Evolutionary conservation across 37 sponge, comb jelly and placozoan species (phyloP), one percentile per base, ranked within the genome.

Genomic region (Ephydatia muelleri): DNA sequence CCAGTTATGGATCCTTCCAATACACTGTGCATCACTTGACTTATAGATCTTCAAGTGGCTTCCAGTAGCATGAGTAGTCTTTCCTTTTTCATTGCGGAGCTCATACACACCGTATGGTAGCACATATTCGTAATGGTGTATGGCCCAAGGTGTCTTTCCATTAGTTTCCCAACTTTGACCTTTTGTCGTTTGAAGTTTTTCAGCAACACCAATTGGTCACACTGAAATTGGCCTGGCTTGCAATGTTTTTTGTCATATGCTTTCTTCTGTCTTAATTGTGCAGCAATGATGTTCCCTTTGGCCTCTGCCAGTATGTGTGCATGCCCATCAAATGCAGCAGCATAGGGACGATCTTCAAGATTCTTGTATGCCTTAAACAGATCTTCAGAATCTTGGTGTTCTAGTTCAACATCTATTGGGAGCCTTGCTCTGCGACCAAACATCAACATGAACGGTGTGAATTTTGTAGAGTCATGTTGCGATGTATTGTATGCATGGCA

Each of bases 401-500:
- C 43, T 43, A 81, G 9, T 11, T 89, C 66, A 21, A 93, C 19
- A 40, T 93, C 94, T 65, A 93, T 83, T 65, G 90, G 94, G 13
- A 93, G 47, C 2, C 73, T 78, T 21, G 90, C 94, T 40, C 37
- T 27, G 25, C 88, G 78, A 39, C 74, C 69, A 64, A 93, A 90
- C 94, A 89, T 93, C 57, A 93, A 29, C 36, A 83, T 38, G 72
- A 93, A 93, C 26, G 94, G 94, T 22, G 90, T 76, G 84, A 68
- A 89, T 35, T 87, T 76, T 3, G 90, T 70, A 4, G 90, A 93
- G 16, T 93, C 90, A 70, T 93, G 94, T 6, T 37, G 33, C 26
- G 90, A 85, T n/a, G 93, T 89, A 70, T 92, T 92, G 68, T 92
- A 92, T 1, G 90, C 90, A 85, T 89, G 22, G 89, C 83, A 82